These are phyloP conservation scores for Gorsachius goisagi DNA, from an alignment of 2,113 vertebrate genomes.

Conservation along the genomic window DNA sequence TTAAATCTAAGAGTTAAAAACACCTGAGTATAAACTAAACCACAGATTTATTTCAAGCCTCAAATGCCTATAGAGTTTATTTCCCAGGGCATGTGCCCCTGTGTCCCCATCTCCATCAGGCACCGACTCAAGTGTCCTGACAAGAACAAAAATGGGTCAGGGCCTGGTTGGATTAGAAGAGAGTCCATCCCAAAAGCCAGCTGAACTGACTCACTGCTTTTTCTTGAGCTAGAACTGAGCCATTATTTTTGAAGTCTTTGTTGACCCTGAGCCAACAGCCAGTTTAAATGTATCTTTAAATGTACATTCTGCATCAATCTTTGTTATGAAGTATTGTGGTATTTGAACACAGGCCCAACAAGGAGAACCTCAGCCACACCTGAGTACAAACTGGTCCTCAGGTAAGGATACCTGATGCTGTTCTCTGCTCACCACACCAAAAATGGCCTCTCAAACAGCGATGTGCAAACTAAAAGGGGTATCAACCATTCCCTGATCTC, in stretches of 20 bases:
- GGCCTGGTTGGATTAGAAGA: not conserved
- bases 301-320: not conserved
- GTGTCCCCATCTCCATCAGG: not conserved
- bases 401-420: rapidly evolving
- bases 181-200: not conserved
- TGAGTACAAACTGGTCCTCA: not conserved
- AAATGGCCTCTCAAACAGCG: not conserved
- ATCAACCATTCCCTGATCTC: not conserved
- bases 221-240: not conserved
- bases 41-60: not conserved
- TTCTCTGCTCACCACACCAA: not conserved
- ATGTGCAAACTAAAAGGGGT: not conserved
- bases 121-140: not conserved
- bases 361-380: not conserved
- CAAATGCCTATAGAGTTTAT: not conserved
- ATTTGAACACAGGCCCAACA: rapidly evolving
- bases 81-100: not conserved
- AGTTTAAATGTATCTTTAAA: not conserved
- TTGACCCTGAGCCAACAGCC: not conserved
- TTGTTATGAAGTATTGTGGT: rapidly evolving
- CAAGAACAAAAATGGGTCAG: not conserved
- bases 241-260: not conserved
- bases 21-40: not conserved
- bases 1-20: not conserved
- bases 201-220: not conserved